These are phyloP conservation scores for Orientallactaga sibirica DNA, from an alignment of 2,797 vertebrate genomes.

Conservation along the genomic window DNA sequence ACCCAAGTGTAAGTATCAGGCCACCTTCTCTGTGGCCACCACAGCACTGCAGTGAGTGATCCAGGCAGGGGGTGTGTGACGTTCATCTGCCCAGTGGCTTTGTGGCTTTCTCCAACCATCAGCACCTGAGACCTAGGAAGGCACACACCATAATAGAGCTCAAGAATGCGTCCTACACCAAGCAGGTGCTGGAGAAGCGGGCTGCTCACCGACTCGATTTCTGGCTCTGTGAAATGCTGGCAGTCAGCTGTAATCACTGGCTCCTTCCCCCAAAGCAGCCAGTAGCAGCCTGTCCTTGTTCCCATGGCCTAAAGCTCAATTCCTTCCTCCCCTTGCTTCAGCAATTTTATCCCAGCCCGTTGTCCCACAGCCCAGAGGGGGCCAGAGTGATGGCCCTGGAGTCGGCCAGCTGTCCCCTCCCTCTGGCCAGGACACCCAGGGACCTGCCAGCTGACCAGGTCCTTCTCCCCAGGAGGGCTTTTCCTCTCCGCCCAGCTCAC, in stretches of 20 bases:
- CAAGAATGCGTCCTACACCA: not conserved
- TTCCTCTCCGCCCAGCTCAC: conserved; percentile 92
- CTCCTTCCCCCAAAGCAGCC: not conserved
- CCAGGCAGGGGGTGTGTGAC: not conserved
- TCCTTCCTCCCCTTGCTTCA: not conserved
- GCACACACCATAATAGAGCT: not conserved
- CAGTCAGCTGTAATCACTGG: not conserved
- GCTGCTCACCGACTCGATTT: not conserved
- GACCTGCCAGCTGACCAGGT: not conserved
- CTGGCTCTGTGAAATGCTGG: not conserved
- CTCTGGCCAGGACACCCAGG: not conserved
- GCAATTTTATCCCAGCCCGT: not conserved
- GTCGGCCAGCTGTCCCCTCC: not conserved
- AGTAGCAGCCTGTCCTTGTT: not conserved
- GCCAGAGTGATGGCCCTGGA: not conserved
- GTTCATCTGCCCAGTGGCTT: not conserved
- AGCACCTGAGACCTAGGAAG: not conserved
- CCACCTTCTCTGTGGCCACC: not conserved
- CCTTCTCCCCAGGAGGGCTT: conserved; percentile 86
- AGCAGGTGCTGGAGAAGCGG: conserved; percentile 9
- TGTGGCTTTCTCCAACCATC: not conserved
- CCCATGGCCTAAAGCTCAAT: not conserved
- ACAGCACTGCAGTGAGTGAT: not conserved
- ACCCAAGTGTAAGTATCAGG: conserved; percentile 84
- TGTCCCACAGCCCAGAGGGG: not conserved